Conservation (phyloP, 2,113 vertebrate species). For the Callorhinus ursinus region DNA sequence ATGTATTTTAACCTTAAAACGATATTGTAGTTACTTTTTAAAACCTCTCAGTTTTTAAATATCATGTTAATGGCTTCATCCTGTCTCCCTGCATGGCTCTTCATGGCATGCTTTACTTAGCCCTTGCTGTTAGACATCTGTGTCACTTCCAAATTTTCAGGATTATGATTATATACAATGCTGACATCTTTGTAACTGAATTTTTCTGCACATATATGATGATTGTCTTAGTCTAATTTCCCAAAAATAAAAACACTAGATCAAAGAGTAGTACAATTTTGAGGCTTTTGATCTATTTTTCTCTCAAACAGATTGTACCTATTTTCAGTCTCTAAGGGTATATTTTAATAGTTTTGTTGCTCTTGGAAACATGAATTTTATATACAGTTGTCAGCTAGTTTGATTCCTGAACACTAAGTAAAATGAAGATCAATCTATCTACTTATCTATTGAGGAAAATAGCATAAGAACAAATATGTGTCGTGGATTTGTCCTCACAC, state of each 20-base stretch:
- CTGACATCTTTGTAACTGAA: background rate
- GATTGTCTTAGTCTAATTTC: constrained; percentile 1
- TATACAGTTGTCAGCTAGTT: background rate
- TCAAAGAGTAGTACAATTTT: constrained; percentile 7
- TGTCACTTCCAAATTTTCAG: constrained; percentile 28
- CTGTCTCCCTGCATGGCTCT: background rate
- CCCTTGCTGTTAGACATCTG: background rate
- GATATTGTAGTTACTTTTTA: background rate
- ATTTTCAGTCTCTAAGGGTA: background rate
- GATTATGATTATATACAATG: background rate
- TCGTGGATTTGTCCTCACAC: background rate
- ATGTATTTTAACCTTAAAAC: constrained; percentile 25
- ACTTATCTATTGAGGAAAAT: background rate
- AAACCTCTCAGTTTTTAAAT: constrained; percentile 45
- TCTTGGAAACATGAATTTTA: background rate
- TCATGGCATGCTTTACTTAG: background rate
- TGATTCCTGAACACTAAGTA: background rate
- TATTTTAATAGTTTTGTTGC: constrained; percentile 54
- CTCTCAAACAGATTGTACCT: background rate
- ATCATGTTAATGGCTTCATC: background rate
- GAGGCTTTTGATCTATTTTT: constrained; percentile 33
- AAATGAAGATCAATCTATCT: background rate
- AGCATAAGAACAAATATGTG: background rate
- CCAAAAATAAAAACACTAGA: constrained; percentile 14
- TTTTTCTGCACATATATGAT: background rate